Percentiles rank a stretch among this genome's conserved stretches.
Conservation (phyloP, 1,140 invertebrate species). For the Phocides pigmalion region DNA sequence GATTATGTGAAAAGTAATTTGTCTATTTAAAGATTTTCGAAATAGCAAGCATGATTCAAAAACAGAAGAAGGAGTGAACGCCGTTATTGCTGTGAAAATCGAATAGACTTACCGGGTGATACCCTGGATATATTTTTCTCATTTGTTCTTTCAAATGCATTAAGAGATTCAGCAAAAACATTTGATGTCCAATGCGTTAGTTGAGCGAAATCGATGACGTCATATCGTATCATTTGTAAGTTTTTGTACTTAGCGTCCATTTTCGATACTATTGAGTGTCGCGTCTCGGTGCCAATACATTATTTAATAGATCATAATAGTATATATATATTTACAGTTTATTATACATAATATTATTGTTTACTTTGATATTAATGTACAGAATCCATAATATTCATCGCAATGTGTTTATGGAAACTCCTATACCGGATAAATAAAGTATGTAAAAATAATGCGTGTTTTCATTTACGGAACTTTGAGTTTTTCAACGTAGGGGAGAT, state of each 20-base stretch:
- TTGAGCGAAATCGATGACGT: conserved; percentile 28
- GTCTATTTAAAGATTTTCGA: too few species aligned
- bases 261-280: conserved; percentile 48
- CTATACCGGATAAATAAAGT: conserved; percentile 73
- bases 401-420: conserved; percentile 70
- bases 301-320: conserved; percentile 64
- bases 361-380: conserved; percentile 78
- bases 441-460: conserved; percentile 49
- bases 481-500: not conserved
- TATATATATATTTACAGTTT: conserved; percentile 76
- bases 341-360: conserved; percentile 72
- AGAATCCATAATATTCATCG: conserved; percentile 69
- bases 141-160: not conserved
- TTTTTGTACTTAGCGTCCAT: conserved; percentile 62
- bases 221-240: conserved; percentile 41
- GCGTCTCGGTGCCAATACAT: conserved; percentile 68
- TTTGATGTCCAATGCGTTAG: conserved; percentile 9
- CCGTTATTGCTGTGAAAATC: too few species aligned
- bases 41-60: too few species aligned
- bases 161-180: not conserved
- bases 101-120: not conserved
- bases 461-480: conserved; percentile 38
- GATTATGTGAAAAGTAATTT: too few species aligned
- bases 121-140: not conserved
- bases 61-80: too few species aligned